phyloP scores from a whole-genome alignment of 2,797 vertebrate genomes.

The Coccyzus lansbergi region DNA sequence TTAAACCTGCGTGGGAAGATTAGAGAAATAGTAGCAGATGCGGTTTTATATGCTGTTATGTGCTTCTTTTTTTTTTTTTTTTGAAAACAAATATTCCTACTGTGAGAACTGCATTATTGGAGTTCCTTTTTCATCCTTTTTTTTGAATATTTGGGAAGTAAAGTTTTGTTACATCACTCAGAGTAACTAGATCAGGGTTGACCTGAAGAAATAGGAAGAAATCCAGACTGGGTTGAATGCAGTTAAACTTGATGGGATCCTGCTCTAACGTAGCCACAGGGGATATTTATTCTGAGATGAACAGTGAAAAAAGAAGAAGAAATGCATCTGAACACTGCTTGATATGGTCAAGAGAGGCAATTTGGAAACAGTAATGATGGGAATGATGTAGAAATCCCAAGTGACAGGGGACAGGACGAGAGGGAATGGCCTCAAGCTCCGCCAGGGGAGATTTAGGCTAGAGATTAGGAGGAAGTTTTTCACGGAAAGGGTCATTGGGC shows the following conservation, averaged over 20 bases:
- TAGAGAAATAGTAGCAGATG: conserved; percentile 5
- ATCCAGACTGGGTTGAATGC: background rate
- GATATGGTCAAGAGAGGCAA: background rate
- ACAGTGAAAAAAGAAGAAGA: background rate
- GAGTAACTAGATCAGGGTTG: background rate
- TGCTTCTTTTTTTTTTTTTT: background rate
- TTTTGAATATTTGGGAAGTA: background rate
- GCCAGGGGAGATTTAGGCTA: too few species aligned
- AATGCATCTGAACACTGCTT: background rate
- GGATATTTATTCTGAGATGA: background rate
- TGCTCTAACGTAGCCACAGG: background rate
- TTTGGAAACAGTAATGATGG: background rate
- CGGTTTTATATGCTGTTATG: conserved; percentile 8
- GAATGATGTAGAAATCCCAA: background rate
- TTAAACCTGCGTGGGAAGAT: background rate
- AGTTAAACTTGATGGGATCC: background rate
- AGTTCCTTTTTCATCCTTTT: background rate
- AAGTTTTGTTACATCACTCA: background rate
- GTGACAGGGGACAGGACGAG: too few species aligned
- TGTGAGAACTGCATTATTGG: background rate
- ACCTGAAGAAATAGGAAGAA: background rate
- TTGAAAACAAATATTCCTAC: background rate
- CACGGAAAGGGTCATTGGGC: too few species aligned
- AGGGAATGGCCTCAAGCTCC: too few species aligned
- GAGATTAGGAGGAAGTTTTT: too few species aligned